Percentiles rank a stretch among this genome's conserved stretches.
phyloP scores from a whole-genome alignment of 2,113 vertebrate species.

The Tonatia bakeri region DNA sequence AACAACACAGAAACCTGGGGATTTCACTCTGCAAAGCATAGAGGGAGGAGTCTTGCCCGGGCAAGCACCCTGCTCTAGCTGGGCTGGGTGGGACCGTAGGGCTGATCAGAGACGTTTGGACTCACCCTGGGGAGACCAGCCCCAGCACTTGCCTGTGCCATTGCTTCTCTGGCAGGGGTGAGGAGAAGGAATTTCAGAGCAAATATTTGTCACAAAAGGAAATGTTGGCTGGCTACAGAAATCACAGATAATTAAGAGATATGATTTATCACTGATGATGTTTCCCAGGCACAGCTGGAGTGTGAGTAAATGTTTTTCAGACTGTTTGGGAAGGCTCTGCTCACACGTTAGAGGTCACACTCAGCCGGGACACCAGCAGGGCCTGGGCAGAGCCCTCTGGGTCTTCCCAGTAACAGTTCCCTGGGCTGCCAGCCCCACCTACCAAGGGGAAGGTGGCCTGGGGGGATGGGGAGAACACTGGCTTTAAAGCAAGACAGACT shows the following conservation, averaged over 20 bases:
- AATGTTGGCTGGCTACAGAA: conserved; percentile 57
- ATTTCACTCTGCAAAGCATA: background rate
- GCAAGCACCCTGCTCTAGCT: background rate
- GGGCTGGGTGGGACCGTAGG: background rate
- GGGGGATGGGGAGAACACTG: background rate
- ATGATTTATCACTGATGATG: conserved; percentile 76
- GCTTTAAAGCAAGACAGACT: background rate
- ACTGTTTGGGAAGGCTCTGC: conserved; percentile 54
- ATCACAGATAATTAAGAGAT: conserved; percentile 74
- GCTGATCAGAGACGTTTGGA: background rate
- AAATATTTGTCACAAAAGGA: conserved; percentile 51
- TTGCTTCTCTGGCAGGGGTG: background rate
- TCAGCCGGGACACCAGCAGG: background rate
- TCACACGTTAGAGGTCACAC: background rate
- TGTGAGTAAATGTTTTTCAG: conserved; percentile 77
- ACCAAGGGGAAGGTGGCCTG: background rate
- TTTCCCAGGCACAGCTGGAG: conserved; percentile 75
- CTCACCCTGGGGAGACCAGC: background rate
- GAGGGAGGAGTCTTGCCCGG: conserved; percentile 16
- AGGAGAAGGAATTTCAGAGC: conserved; percentile 35
- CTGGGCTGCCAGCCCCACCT: background rate
- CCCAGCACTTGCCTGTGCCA: background rate
- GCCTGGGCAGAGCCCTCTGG: background rate
- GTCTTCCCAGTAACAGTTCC: background rate
- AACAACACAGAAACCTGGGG: conserved; percentile 5